These are phyloP conservation scores for Eunapius fragilis DNA, from an alignment of 37 sponge, comb jelly and placozoan genomes.

Conservation along the genomic window DNA sequence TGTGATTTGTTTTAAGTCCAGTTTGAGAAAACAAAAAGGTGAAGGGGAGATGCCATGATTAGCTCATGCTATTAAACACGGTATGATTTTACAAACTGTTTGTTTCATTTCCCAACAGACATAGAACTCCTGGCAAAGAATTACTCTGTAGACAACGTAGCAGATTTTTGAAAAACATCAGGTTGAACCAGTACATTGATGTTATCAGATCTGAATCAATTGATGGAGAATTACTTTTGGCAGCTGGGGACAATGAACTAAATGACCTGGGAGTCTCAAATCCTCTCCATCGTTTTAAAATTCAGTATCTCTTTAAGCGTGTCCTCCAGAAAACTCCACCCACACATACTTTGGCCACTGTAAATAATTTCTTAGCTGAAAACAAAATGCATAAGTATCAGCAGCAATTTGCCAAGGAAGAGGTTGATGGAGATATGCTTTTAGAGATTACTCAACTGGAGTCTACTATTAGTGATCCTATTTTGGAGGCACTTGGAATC, in stretches of 20 bases:
- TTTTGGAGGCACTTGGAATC: not conserved
- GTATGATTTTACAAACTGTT: too few relatives aligned
- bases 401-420: not conserved
- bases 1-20: too few relatives aligned
- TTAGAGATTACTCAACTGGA: not conserved
- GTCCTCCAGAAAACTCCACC: not conserved
- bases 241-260: not conserved
- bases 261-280: not conserved
- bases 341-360: not conserved
- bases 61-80: too few relatives aligned
- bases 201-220: conserved; percentile 3
- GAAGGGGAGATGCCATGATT: too few relatives aligned
- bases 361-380: conserved; percentile 5
- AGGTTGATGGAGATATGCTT: conserved; percentile 51
- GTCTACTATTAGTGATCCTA: not conserved
- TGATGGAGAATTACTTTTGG: conserved; percentile 13
- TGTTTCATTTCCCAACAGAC: not conserved
- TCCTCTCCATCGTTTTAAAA: not conserved
- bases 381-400: conserved; percentile 34
- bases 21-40: too few relatives aligned
- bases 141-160: conserved; percentile 17
- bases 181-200: conserved; percentile 15
- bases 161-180: conserved; percentile 22
- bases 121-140: not conserved
- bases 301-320: not conserved